These are phyloP conservation scores for Pectinophora gossypiella DNA, from an alignment of 1,140 invertebrate genomes.

Conservation along the genomic window DNA sequence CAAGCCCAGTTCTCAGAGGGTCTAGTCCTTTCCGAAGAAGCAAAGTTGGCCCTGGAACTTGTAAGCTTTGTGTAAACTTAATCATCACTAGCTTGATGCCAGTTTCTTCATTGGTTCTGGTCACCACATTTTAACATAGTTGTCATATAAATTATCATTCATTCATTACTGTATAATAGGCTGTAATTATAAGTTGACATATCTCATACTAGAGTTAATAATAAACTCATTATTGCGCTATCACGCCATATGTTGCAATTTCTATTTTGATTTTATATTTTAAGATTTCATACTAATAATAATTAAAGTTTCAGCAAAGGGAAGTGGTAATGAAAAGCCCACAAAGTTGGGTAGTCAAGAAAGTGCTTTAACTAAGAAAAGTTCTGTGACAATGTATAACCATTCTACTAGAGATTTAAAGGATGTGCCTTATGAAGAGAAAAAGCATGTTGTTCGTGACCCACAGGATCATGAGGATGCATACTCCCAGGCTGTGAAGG, in stretches of 20 bases:
- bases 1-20: slow-evolving; percentile 20
- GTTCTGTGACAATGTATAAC: slow-evolving; percentile 50
- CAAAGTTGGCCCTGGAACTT: slow-evolving; percentile 14
- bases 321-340: slow-evolving; percentile 25
- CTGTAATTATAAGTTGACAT: no score
- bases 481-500: slow-evolving; percentile 52
- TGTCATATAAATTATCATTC: no score
- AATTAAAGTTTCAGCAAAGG: slow-evolving; percentile 32
- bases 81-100: no score
- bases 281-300: no score
- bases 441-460: slow-evolving; percentile 41
- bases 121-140: no score
- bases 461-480: slow-evolving; percentile 48
- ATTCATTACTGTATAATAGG: no score
- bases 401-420: slow-evolving; percentile 52
- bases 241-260: no score
- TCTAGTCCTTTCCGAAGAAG: slow-evolving; percentile 28
- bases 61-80: slow-evolving; percentile 12
- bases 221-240: no score
- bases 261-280: no score
- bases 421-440: slow-evolving; percentile 29
- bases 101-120: no score
- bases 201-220: no score
- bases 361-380: slow-evolving; percentile 26
- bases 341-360: slow-evolving; percentile 17